Evolutionary conservation across 2,113 vertebrate species (phyloP).

Genomic region (Erythrolamprus reginae): DNA sequence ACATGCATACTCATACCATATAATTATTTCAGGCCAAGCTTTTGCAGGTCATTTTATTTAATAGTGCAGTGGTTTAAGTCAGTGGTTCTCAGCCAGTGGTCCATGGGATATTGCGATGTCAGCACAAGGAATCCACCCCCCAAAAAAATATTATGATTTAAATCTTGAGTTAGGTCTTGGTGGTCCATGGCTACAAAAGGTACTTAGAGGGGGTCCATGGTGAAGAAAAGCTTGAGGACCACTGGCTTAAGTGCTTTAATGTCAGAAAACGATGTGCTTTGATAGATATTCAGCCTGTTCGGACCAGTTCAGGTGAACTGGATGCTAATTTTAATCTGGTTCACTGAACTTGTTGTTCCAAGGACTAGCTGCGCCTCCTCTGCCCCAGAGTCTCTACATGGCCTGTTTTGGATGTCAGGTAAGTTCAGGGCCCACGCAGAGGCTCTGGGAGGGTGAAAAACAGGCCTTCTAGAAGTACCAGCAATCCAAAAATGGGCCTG

Average conservation of each 20-base stretch:
- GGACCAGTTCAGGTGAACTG: too few relatives aligned
- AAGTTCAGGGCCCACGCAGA: too few relatives aligned
- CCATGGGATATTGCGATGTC: not conserved
- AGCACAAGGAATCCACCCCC: not conserved
- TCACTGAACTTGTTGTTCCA: too few relatives aligned
- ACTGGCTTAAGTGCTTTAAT: slow-evolving; percentile 16
- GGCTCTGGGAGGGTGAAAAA: too few relatives aligned
- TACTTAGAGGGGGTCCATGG: not conserved
- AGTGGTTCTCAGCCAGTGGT: not conserved
- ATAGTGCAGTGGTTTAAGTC: not conserved
- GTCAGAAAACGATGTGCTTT: not conserved
- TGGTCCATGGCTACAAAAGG: not conserved
- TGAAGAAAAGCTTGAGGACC: not conserved
- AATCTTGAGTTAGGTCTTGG: not conserved
- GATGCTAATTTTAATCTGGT: too few relatives aligned
- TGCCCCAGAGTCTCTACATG: too few relatives aligned
- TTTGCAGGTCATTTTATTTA: slow-evolving; percentile 16
- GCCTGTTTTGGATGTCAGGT: too few relatives aligned
- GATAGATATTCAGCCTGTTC: too few relatives aligned
- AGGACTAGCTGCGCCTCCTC: too few relatives aligned
- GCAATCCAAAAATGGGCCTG: too few relatives aligned
- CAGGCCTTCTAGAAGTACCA: too few relatives aligned
- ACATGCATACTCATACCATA: too few relatives aligned
- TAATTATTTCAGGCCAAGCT: slow-evolving; percentile 16
- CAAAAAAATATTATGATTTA: not conserved